Evolutionary conservation across 2,888 invertebrate genomes (phyloP).

Genomic region (Erebia ligea): DNA sequence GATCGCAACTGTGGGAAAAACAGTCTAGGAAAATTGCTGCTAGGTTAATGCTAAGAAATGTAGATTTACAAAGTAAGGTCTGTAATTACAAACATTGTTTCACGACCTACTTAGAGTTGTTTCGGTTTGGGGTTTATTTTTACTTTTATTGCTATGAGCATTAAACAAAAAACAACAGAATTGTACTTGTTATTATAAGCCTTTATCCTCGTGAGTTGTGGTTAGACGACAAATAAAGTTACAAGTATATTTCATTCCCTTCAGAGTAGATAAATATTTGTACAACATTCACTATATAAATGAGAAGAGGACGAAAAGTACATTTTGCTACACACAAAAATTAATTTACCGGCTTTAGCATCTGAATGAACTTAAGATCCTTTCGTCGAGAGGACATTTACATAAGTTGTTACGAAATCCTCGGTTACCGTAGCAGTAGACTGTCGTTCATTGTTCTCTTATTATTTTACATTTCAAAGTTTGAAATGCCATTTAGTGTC

Average conservation of each 20-base stretch:
- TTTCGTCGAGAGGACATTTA: conserved; percentile 55
- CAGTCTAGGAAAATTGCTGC: conserved; percentile 8
- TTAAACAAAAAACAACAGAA: not conserved
- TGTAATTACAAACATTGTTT: conserved; percentile 1
- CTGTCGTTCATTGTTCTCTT: conserved; percentile 45
- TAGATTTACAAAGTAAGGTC: not conserved
- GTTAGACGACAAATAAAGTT: not conserved
- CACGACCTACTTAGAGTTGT: not conserved
- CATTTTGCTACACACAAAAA: conserved; percentile 35
- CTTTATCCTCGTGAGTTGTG: not conserved
- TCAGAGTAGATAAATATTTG: conserved; percentile 2
- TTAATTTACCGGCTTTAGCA: conserved; percentile 42
- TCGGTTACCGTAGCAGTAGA: conserved; percentile 46
- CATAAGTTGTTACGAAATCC: conserved; percentile 58
- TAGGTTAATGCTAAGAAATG: conserved; percentile 3
- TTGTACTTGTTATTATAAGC: not conserved
- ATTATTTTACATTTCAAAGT: conserved; percentile 25
- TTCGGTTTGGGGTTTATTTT: not conserved
- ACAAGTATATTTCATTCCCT: not conserved
- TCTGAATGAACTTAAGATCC: conserved; percentile 49
- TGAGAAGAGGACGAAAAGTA: conserved; percentile 12
- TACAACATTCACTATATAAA: conserved; percentile 7
- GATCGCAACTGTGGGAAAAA: conserved; percentile 27
- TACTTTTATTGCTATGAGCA: not conserved
- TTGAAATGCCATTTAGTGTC: too few relatives aligned